Percentiles rank a stretch among this genome's conserved stretches.
phyloP scores from a whole-genome alignment of 2,888 invertebrate species.

The Mesochorus sp. region DNA sequence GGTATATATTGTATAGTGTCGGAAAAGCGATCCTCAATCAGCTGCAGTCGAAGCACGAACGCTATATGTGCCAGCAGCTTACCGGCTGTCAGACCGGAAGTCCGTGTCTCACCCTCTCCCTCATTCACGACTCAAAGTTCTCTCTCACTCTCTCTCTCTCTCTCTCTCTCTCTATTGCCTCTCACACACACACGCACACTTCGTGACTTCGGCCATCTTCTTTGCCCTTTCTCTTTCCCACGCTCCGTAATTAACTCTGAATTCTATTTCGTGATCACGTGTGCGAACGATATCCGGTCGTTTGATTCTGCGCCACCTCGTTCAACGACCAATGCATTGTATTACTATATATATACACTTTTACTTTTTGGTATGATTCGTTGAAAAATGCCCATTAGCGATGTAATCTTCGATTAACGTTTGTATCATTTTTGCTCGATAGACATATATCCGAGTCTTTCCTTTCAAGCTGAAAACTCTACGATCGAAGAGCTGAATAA shows the following conservation, averaged over 20 bases:
- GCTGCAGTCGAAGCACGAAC: slow-evolving; percentile 56
- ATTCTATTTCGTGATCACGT: slow-evolving; percentile 51
- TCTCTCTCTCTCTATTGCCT: not conserved
- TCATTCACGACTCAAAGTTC: slow-evolving; percentile 11
- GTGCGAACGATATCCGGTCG: slow-evolving; percentile 39
- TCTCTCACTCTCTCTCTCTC: slow-evolving; percentile 19
- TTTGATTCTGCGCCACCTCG: too few species aligned
- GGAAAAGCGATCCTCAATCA: slow-evolving; percentile 58
- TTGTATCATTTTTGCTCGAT: too few species aligned
- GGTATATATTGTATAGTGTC: slow-evolving; percentile 26
- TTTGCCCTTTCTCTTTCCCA: slow-evolving; percentile 21
- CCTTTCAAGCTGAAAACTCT: too few species aligned
- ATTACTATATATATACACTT: too few species aligned
- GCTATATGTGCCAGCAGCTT: slow-evolving; percentile 58
- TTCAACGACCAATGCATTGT: too few species aligned
- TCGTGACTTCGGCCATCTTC: slow-evolving; percentile 29
- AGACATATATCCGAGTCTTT: too few species aligned
- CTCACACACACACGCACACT: not conserved
- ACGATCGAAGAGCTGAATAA: too few species aligned
- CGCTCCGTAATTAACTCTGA: slow-evolving; percentile 51
- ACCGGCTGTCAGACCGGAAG: slow-evolving; percentile 54
- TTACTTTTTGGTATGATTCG: too few species aligned
- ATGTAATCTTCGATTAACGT: too few species aligned
- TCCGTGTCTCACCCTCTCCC: slow-evolving; percentile 16
- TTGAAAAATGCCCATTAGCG: too few species aligned